Evolutionary conservation across 2,888 invertebrate species (phyloP), one percentile per base, ranked within the genome.

Genomic region (Drosophila trichaetosa): DNA sequence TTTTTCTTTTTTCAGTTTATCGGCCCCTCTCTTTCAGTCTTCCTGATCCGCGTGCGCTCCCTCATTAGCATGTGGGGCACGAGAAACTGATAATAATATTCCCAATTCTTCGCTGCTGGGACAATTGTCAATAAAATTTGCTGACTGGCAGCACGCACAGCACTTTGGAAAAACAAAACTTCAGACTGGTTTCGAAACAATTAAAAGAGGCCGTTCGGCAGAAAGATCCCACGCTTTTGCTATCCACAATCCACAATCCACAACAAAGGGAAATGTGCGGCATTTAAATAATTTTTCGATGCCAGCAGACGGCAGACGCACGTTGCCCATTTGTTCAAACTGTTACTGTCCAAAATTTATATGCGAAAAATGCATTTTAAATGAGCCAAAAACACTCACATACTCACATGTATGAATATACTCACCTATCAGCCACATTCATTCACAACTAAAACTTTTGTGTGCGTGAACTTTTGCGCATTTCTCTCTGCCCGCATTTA

Each of bases 111-210:
- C 33, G 31, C 52, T 48, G 81, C 58, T 69, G 56, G 67, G 62
- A 88, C 79, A 89, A 85, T 89, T 86, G 89, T 84, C 85, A 85
- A 84, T 85, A 85, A 85, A 82, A 82, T 73, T 87, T 80, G 60
- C 73, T 49, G 73, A 69, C 69, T 58, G 54, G 73, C 77, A 82
- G 74, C 84, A 84, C 84, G 84, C 85, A 87, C 72, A 72, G 49
- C 75, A 60, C 61, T 82, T 83, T 57, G 72, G 64, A 62, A 63
- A 74, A 79, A 67, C 64, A 56, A 42, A 66, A 60, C 53, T 73
- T 27, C 49, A 72, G 63, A 77, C 83, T 69, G 80, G 79, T 79
- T 76, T 87, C 31, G 71, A 73, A 73, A 84, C 80, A 80, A 73
- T 79, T 78, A 80, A 82, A 69, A 79, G 58, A 59, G 79, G 69